phyloP scores from a whole-genome alignment of 2,797 vertebrate species.

The Denticeps clupeoides region DNA sequence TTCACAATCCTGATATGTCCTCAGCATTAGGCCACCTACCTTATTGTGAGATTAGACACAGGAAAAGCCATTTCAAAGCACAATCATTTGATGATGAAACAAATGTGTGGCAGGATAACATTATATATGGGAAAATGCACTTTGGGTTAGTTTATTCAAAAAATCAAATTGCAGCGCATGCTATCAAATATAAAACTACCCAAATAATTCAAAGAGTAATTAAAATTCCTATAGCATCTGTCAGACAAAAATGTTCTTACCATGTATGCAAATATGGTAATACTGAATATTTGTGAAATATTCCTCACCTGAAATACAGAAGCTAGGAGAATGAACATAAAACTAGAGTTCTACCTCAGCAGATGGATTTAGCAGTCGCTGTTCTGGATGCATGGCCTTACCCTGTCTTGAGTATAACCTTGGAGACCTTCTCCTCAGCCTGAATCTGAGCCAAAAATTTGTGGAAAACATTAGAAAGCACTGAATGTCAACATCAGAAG shows the following conservation, averaged over 20 bases:
- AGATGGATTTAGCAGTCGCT: slow-evolving; percentile 15
- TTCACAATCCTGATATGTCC: no score
- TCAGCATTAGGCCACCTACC: no score
- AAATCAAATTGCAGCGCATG: no score
- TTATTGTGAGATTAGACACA: no score
- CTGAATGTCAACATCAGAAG: no score
- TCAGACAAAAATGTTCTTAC: not conserved
- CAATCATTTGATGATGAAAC: no score
- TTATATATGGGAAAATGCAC: no score
- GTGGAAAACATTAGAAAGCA: slow-evolving; percentile 30
- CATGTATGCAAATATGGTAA: not conserved
- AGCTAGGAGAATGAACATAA: slow-evolving; percentile 13
- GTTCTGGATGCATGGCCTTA: slow-evolving; percentile 9
- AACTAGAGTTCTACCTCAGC: slow-evolving; percentile 16
- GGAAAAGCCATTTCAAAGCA: no score
- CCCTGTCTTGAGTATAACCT: slow-evolving; percentile 15
- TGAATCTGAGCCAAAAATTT: slow-evolving; percentile 16
- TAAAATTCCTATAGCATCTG: slow-evolving; percentile 4
- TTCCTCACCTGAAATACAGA: not conserved
- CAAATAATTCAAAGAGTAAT: no score
- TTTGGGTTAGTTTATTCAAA: no score
- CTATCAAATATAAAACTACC: no score
- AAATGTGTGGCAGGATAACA: no score
- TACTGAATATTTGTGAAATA: not conserved
- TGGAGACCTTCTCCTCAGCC: slow-evolving; percentile 9